Conservation (phyloP, 2,113 vertebrate genomes). For the Asarcornis scutulata region DNA sequence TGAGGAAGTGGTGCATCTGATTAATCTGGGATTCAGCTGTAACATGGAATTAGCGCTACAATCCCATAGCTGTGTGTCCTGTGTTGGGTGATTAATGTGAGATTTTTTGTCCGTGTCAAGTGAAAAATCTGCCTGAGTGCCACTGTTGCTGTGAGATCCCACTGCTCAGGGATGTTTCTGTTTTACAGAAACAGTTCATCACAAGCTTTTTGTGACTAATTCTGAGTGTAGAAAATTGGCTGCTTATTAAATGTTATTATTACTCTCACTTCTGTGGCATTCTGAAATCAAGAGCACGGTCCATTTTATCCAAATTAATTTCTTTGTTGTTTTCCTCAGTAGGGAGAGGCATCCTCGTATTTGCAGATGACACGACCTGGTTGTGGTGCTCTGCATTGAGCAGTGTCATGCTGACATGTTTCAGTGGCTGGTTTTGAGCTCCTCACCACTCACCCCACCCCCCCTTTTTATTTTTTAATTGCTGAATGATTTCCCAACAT, state of each 20-base stretch:
- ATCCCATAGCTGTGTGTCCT: not conserved
- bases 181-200: not conserved
- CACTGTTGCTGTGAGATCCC: not conserved
- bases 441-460: no score
- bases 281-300: not conserved
- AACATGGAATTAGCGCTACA: not conserved
- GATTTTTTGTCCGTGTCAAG: not conserved
- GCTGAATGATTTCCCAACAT: not conserved
- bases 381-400: not conserved
- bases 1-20: not conserved
- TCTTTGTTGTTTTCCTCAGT: not conserved
- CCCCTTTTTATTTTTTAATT: not conserved
- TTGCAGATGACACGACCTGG: accelerated
- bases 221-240: not conserved
- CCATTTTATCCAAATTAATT: not conserved
- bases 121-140: not conserved
- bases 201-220: not conserved
- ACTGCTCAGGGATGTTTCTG: not conserved
- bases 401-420: accelerated
- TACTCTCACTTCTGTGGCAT: not conserved
- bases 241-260: accelerated
- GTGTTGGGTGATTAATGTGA: not conserved
- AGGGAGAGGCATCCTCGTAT: not conserved
- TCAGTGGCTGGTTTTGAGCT: accelerated
- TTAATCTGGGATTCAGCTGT: not conserved